Base-by-base conservation (phyloP, 2,113 vertebrate genomes). In the Paracanthobrama guichenoti region DNA sequence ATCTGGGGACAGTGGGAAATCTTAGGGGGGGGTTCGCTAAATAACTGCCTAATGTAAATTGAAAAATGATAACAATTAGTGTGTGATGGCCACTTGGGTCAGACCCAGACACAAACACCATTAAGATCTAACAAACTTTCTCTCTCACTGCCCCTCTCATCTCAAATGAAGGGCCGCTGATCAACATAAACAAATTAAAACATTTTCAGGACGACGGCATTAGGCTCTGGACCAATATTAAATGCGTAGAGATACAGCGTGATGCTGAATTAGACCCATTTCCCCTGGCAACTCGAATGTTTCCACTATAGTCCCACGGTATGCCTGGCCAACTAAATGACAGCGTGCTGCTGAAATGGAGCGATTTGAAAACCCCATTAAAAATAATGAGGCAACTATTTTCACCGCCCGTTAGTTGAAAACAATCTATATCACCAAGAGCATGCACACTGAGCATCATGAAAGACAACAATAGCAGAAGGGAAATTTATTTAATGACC, bases 31-130 rank as follows among this genome's bases (percentile, higher is more conserved):
- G 46, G n/a, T 31, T 42, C 50, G 35, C 72, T 78, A 57, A 86
- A 78, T 67, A 87, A 87, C 74, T 67, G 75, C 59, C 81, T 71
- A 77, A 77, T 87, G 88, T 69, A 90, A 88, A 89, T 87, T 86
- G 87, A 86, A 89, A 90, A 88, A 88, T 88, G 75, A 90, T 89
- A 83, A 86, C 74, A 89, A 87, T 90, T 87, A 86, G 81, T 76
- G 50, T 66, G 53, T 66, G 55, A 48, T 76, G 69, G 59, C 81
- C 88, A 86, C 85, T 85, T 82, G 84, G 84, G 85, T 82, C 81
- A 71, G 50, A 48, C 78, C 82, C 78, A 73, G 75, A 83, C 22
- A 35, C 71, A 86, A 88, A 88, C 84, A 86, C 77, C 53, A 88
- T 90, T 83, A 89, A 39, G 67, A 48, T 82, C 74, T 35, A 62